Evolutionary conservation across 2,113 vertebrate genomes (phyloP).

Genomic region (Brachyistius frenatus): DNA sequence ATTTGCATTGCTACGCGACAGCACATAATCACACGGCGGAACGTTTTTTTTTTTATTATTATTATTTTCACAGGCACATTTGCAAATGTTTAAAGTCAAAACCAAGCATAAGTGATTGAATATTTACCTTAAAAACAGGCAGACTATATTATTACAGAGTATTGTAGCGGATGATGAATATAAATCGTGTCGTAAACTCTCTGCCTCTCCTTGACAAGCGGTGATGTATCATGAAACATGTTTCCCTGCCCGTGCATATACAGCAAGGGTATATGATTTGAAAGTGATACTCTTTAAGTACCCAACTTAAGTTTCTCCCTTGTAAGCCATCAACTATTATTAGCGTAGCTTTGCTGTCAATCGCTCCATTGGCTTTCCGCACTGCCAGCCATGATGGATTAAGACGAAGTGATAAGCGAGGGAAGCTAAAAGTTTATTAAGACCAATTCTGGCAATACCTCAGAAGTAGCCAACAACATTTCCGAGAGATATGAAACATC

Average conservation of each 20-base stretch:
- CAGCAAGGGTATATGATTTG: slow-evolving; percentile 20
- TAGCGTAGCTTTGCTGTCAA: slow-evolving; percentile 52
- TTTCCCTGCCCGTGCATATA: slow-evolving; percentile 25
- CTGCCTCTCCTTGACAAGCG: slow-evolving; percentile 23
- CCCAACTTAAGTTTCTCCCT: slow-evolving; percentile 6
- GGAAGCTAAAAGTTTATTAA: slow-evolving; percentile 66
- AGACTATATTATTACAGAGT: neutral
- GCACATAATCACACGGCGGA: too few species aligned
- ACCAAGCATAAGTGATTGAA: neutral
- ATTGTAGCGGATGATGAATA: slow-evolving; percentile 20
- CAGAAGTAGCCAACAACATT: slow-evolving; percentile 54
- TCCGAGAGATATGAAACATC: slow-evolving; percentile 64
- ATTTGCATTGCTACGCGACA: neutral
- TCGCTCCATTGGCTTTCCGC: slow-evolving; percentile 44
- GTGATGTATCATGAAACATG: slow-evolving; percentile 31
- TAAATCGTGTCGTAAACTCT: neutral
- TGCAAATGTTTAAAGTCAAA: neutral
- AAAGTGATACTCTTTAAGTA: slow-evolving; percentile 14
- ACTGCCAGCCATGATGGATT: slow-evolving; percentile 57
- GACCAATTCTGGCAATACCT: slow-evolving; percentile 57
- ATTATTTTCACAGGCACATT: too few species aligned
- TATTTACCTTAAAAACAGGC: neutral
- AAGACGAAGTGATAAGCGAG: slow-evolving; percentile 59
- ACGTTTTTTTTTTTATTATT: too few species aligned
- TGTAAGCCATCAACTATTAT: slow-evolving; percentile 47